Percentiles rank a stretch among this genome's conserved stretches.
Evolutionary conservation across 2,797 vertebrate species (phyloP).

Genomic region (Crocidura indochinensis): DNA sequence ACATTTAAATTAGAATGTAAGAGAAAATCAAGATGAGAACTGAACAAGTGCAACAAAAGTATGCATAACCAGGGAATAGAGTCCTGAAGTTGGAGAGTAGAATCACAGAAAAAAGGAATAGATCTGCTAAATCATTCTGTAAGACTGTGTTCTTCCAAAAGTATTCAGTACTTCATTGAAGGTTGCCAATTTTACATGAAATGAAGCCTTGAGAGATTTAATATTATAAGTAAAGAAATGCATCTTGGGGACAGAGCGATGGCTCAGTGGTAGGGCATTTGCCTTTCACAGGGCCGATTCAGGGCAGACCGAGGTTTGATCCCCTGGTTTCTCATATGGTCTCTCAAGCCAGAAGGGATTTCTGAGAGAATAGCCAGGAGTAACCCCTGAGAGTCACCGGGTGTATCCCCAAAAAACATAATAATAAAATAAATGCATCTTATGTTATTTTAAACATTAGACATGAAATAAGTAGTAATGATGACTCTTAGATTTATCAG

Average conservation of each 20-base stretch:
- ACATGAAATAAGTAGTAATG: neutral
- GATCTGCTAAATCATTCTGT: neutral
- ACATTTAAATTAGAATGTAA: neutral
- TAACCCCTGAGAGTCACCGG: too few relatives aligned
- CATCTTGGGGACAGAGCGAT: too few relatives aligned
- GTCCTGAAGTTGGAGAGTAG: rapidly evolving
- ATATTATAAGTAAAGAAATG: neutral
- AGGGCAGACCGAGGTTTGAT: too few relatives aligned
- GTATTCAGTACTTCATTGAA: neutral
- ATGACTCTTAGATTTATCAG: neutral
- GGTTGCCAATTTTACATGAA: neutral
- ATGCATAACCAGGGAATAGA: neutral
- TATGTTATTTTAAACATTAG: too few relatives aligned
- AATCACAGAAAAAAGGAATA: neutral
- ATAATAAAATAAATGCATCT: too few relatives aligned
- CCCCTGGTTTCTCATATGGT: too few relatives aligned
- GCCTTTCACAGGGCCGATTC: too few relatives aligned
- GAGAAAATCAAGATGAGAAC: neutral
- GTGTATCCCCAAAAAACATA: too few relatives aligned
- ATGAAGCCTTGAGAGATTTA: neutral
- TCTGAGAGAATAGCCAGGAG: too few relatives aligned
- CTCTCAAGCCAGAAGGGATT: too few relatives aligned
- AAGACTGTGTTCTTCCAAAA: neutral
- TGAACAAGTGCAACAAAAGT: neutral
- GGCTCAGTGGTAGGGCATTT: too few relatives aligned